A percentile compares a stretch with the other conserved stretches of the same genome.
Conservation (phyloP, 2,888 invertebrate genomes). For the Lithosia quadra region DNA sequence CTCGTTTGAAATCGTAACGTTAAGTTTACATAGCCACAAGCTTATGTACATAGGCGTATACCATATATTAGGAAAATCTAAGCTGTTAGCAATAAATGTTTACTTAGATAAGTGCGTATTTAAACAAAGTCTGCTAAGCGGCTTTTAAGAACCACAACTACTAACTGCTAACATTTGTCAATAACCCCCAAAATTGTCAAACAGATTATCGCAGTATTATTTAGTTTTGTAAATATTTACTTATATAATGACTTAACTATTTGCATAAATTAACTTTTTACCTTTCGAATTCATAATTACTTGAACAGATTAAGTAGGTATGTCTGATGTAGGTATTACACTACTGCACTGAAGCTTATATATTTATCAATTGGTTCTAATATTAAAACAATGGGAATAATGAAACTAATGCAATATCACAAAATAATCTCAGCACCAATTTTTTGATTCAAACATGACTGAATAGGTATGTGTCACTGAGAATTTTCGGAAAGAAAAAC, state of each 20-base stretch:
- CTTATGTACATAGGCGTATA: background rate
- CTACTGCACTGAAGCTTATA: no score
- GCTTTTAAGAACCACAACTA: background rate
- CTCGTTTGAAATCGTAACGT: background rate
- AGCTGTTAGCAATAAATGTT: background rate
- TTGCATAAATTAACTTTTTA: background rate
- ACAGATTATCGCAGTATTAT: background rate
- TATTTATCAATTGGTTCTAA: no score
- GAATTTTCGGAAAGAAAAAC: background rate
- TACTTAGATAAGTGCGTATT: background rate
- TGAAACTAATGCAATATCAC: no score
- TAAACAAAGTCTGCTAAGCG: background rate
- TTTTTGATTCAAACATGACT: no score
- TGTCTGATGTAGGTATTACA: no score
- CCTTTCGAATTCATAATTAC: background rate
- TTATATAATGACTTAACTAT: background rate
- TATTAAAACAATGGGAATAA: no score
- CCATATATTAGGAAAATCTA: background rate
- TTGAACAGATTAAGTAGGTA: background rate
- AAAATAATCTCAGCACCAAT: no score
- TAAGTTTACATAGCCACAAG: background rate
- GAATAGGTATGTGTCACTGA: no score
- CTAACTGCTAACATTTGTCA: background rate
- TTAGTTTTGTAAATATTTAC: conserved; percentile 1
- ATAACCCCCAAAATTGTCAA: background rate